Evolutionary conservation across 2,113 vertebrate genomes (phyloP).

Genomic region (Erinaceus europaeus): DNA sequence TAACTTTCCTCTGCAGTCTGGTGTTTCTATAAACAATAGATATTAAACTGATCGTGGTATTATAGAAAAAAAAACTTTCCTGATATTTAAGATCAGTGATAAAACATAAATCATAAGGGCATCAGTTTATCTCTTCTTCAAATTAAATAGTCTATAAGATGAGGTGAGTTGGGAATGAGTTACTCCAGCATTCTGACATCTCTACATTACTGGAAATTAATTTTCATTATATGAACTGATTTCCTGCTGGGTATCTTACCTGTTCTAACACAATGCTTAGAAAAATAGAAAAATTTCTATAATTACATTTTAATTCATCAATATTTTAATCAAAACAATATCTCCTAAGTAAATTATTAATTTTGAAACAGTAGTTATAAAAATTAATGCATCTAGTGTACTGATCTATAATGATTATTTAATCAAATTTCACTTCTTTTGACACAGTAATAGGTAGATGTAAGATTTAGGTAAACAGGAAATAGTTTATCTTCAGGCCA

Average conservation of each 20-base stretch:
- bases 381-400: no score
- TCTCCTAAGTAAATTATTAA: neutral
- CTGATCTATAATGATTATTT: neutral
- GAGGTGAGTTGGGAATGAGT: neutral
- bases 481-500: neutral
- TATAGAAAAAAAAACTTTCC: neutral
- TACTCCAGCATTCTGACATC: neutral
- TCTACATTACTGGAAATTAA: neutral
- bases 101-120: neutral
- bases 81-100: neutral
- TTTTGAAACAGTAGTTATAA: conserved; percentile 1
- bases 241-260: neutral
- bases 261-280: neutral
- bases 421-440: neutral
- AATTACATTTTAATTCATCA: neutral
- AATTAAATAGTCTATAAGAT: neutral
- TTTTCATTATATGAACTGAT: neutral
- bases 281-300: neutral
- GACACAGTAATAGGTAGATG: neutral
- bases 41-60: neutral
- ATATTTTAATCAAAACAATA: neutral
- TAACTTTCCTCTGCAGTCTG: neutral
- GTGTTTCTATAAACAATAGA: neutral
- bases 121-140: neutral
- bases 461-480: neutral